Conservation (phyloP, 2,797 vertebrate genomes). For the Gallinago stenura region DNA sequence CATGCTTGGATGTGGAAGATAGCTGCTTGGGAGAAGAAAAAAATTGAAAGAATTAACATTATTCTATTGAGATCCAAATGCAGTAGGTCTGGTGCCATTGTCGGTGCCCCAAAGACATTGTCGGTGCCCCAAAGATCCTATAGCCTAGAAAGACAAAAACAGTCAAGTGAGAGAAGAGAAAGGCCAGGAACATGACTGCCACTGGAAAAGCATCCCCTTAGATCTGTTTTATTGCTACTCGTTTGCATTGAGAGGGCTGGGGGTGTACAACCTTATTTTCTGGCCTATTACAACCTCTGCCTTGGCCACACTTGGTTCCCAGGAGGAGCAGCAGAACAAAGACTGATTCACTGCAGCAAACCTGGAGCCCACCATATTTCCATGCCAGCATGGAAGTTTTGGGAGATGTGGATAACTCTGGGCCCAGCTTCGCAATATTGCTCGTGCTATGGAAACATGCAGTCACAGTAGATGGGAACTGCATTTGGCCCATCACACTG, state of each 20-base stretch:
- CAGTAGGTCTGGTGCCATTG: background rate
- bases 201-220: background rate
- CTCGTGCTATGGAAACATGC: fast-evolving
- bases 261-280: background rate
- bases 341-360: background rate
- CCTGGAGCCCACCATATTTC: background rate
- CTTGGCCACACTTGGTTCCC: background rate
- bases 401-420: background rate
- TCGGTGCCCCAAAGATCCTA: background rate
- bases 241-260: background rate
- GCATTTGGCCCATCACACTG: conserved; percentile 40
- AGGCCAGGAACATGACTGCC: background rate
- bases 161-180: background rate
- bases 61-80: background rate
- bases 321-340: background rate
- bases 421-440: background rate
- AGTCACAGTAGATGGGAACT: background rate
- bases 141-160: background rate
- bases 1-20: background rate
- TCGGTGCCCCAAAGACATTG: background rate
- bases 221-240: background rate
- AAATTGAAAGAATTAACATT: background rate
- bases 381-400: background rate
- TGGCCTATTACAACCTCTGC: background rate
- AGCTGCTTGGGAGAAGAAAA: background rate